These are phyloP conservation scores for Cyanoliseus patagonus DNA, from an alignment of 2,113 vertebrate genomes.

Conservation along the genomic window DNA sequence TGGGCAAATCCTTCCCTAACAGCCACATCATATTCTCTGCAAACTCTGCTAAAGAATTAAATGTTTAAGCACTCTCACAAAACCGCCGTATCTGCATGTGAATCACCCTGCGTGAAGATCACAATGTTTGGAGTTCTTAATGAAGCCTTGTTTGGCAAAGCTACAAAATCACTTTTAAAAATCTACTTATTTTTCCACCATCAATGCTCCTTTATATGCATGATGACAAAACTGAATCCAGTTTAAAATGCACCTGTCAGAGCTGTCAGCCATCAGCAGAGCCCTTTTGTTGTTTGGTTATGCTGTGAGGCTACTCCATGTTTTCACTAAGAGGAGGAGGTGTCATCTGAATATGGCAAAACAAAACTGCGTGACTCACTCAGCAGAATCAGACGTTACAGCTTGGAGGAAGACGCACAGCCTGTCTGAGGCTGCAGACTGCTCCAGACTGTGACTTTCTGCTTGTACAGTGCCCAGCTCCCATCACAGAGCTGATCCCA, in stretches of 20 bases:
- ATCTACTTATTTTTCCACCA: neutral
- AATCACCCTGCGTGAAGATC: neutral
- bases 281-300: constrained; percentile 42
- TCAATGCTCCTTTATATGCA: neutral
- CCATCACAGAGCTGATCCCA: neutral
- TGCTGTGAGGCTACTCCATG: constrained; percentile 23
- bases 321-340: constrained; percentile 56
- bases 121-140: neutral
- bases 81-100: constrained; percentile 16
- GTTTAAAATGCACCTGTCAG: constrained; percentile 58
- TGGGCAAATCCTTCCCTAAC: neutral
- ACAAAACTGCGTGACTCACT: constrained; percentile 44
- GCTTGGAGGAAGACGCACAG: neutral
- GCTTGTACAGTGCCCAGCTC: neutral
- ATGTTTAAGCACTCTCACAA: neutral
- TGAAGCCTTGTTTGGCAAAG: neutral
- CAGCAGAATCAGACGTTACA: neutral
- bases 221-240: constrained; percentile 31
- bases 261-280: constrained; percentile 53
- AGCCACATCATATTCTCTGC: neutral
- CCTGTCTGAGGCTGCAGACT: neutral
- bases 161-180: constrained; percentile 29
- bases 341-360: constrained; percentile 57
- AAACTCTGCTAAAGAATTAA: constrained; percentile 7
- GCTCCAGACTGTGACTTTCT: neutral